A percentile compares a stretch with the other conserved stretches of the same genome.
phyloP scores from a whole-genome alignment of 2,113 vertebrate genomes.

The Stigmatopora argus region DNA sequence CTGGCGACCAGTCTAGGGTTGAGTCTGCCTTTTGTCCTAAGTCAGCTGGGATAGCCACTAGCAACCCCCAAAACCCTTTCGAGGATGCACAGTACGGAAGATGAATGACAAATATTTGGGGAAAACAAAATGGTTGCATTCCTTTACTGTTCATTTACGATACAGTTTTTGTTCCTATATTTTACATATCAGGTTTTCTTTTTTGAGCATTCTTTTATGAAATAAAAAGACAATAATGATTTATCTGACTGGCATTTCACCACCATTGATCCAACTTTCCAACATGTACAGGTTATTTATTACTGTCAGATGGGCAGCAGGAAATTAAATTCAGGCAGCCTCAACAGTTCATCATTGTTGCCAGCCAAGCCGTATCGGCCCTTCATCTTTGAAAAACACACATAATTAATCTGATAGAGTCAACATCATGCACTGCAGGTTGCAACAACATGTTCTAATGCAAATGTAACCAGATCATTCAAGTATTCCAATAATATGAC shows the following conservation, averaged over 20 bases:
- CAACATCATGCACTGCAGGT: not conserved
- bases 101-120: not conserved
- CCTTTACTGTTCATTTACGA: not conserved
- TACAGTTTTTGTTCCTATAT: not conserved
- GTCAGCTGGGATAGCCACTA: too few relatives aligned
- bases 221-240: not conserved
- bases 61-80: too few relatives aligned
- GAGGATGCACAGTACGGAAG: not conserved
- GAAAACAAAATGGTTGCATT: not conserved
- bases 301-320: conserved; percentile 10
- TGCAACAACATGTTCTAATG: conserved; percentile 2
- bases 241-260: not conserved
- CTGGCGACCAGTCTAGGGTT: too few relatives aligned
- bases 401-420: conserved; percentile 8
- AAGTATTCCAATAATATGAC: not conserved
- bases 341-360: conserved; percentile 1
- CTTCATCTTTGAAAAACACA: not conserved
- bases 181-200: not conserved
- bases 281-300: not conserved
- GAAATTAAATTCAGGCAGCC: conserved; percentile 26
- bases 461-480: not conserved
- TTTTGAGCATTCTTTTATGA: not conserved
- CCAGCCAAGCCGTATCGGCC: conserved; percentile 3
- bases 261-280: conserved; percentile 1
- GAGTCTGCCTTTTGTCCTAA: too few relatives aligned